These are phyloP conservation scores for Epinotia nisella DNA, from an alignment of 2,888 invertebrate species.

Conservation along the genomic window DNA sequence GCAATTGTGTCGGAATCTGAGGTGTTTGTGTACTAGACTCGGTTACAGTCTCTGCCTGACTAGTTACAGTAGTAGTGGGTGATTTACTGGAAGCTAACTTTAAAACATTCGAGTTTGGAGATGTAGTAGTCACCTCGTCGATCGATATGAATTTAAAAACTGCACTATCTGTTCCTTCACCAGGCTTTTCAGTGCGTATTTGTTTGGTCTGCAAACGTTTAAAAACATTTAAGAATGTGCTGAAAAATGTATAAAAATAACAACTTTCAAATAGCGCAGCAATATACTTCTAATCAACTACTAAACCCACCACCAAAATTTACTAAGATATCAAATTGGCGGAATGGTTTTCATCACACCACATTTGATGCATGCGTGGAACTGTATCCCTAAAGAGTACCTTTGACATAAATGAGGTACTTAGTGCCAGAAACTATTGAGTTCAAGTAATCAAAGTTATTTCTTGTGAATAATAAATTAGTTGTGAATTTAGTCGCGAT, in stretches of 20 bases:
- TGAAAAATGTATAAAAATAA: constrained; percentile 17
- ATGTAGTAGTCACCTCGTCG: constrained; percentile 73
- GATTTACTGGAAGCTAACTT: constrained; percentile 73
- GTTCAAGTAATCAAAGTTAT: constrained; percentile 43
- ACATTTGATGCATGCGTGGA: constrained; percentile 39
- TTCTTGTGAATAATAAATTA: constrained; percentile 47
- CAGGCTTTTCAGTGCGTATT: constrained; percentile 81
- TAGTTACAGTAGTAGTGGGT: constrained; percentile 59
- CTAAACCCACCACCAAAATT: constrained; percentile 35
- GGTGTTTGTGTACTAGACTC: constrained; percentile 70
- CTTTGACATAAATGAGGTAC: constrained; percentile 26
- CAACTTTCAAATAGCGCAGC: constrained; percentile 36
- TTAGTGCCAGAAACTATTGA: constrained; percentile 10
- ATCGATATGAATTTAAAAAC: constrained; percentile 81
- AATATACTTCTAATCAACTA: constrained; percentile 30
- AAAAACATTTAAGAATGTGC: constrained; percentile 43
- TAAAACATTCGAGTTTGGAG: constrained; percentile 75
- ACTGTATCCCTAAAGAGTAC: constrained; percentile 13
- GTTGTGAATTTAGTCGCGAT: constrained; percentile 58
- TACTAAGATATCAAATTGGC: constrained; percentile 20
- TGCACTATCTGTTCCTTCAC: constrained; percentile 68
- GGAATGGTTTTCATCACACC: constrained; percentile 16
- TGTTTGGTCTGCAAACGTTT: constrained; percentile 80
- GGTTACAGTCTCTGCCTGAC: constrained; percentile 58
- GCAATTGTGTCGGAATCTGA: constrained; percentile 61